Percentiles rank a stretch among this genome's conserved stretches.
phyloP scores from a whole-genome alignment of 2,113 vertebrate species.

The Solea senegalensis region DNA sequence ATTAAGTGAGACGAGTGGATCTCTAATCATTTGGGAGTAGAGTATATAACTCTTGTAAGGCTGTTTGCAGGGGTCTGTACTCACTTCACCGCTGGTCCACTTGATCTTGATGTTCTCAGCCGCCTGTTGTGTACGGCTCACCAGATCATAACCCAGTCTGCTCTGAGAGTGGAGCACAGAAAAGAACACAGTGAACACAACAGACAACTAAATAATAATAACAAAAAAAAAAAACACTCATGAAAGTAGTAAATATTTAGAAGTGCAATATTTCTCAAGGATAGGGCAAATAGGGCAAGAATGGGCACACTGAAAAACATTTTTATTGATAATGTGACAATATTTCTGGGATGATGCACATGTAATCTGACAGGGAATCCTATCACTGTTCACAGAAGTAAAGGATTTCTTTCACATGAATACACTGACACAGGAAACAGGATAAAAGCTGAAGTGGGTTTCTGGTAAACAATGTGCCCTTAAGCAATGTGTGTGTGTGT shows the following conservation, averaged over 20 bases:
- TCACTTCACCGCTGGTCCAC: constrained; percentile 89
- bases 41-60: background rate
- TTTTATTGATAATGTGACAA: background rate
- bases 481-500: constrained; percentile 6
- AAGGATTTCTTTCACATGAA: constrained; percentile 10
- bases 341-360: background rate
- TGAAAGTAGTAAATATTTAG: background rate
- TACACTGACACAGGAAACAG: constrained; percentile 1
- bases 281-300: no score
- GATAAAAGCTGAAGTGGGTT: constrained; percentile 24
- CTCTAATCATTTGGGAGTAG: background rate
- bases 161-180: constrained; percentile 74
- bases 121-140: constrained; percentile 85
- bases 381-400: background rate
- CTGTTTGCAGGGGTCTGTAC: constrained; percentile 22
- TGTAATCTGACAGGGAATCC: background rate
- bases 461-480: constrained; percentile 46
- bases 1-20: constrained; percentile 15
- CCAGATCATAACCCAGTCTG: constrained; percentile 84
- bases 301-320: no score
- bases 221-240: background rate
- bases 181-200: constrained; percentile 36
- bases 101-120: constrained; percentile 89
- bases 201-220: background rate
- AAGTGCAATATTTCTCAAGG: background rate